Evolutionary conservation across 2,113 vertebrate genomes (phyloP).

Genomic region (Dendropsophus ebraccatus): DNA sequence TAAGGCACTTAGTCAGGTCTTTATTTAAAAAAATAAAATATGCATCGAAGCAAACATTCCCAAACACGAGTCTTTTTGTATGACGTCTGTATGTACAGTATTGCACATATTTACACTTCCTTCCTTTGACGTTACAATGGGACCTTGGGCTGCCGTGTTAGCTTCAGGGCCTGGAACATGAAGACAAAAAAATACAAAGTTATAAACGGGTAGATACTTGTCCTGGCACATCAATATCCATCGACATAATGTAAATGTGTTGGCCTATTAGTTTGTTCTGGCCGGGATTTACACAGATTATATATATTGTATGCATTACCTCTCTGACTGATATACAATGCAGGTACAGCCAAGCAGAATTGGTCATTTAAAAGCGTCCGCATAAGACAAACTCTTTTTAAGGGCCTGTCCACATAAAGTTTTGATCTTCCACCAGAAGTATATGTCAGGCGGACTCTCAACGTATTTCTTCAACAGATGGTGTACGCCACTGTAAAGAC

Average conservation of each 20-base stretch:
- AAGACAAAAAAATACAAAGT: not conserved
- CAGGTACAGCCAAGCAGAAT: too few species aligned
- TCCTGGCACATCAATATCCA: not conserved
- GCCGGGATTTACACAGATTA: too few species aligned
- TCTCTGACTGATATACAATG: too few species aligned
- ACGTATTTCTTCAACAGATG: too few species aligned
- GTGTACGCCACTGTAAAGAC: too few species aligned
- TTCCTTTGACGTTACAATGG: slow-evolving; percentile 74
- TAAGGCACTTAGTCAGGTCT: slow-evolving; percentile 81
- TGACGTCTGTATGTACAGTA: slow-evolving; percentile 66
- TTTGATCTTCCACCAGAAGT: too few species aligned
- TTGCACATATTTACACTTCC: slow-evolving; percentile 73
- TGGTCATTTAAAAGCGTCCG: too few species aligned
- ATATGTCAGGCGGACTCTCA: too few species aligned
- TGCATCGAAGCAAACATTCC: slow-evolving; percentile 73
- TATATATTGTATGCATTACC: too few species aligned
- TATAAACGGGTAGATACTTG: not conserved
- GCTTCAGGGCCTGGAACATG: slow-evolving; percentile 78
- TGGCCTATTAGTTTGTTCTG: not conserved
- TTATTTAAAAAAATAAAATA: slow-evolving; percentile 82
- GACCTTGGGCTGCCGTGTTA: slow-evolving; percentile 78
- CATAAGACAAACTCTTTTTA: too few species aligned
- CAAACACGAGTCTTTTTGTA: slow-evolving; percentile 69
- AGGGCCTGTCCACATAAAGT: too few species aligned
- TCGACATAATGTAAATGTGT: not conserved